Evolutionary conservation across 2,113 vertebrate genomes (phyloP), one percentile per base, ranked within the genome.

Genomic region (Ursus arctos): DNA sequence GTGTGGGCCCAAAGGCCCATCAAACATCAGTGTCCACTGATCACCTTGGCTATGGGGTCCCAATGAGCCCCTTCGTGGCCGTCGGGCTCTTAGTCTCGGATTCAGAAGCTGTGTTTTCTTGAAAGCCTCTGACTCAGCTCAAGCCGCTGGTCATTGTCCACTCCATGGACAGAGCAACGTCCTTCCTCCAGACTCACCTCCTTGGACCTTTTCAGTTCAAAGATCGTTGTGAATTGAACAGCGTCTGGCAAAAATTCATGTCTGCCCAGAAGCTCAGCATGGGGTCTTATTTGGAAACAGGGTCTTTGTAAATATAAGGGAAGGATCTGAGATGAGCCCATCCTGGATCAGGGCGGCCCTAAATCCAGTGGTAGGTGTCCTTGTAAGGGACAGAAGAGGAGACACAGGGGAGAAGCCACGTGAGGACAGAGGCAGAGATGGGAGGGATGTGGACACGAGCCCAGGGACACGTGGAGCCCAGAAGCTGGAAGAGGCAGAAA

Each of bases 101-200:
- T 15, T 4, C 15, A 26, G 49, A 12, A 24, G 12, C 11, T 43
- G 13, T 8, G 31, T 8, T 47, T 16, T 33, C 87, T n/a, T 8
- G 28, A 2, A 22, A 5, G 28, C 12, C 55, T 9, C 26, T 11
- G 53, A 47, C 26, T 24, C 69, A 14, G 18, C 26, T 14, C 36
- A 10, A 3, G 10, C 21, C 2, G 9, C 11, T 1, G 4, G 51
- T 72, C 36, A 3, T 19, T 4, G 1, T 4, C 22, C 9, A 7
- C 14, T 22, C 57, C 4, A 2, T 4, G 24, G 33, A 40, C 81
- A 11, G 33, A 14, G 26, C 24, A 12, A 33, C 15, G 3, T 47
- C 28, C 40, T 47, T 43, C 77, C 12, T 57, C 33, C 79, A 14
- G 9, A 57, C 0, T 3, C 19, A 13, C 7, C 33, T 4, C 51